Evolutionary conservation across 2,113 vertebrate species (phyloP).

Genomic region (Aplodontia rufa): DNA sequence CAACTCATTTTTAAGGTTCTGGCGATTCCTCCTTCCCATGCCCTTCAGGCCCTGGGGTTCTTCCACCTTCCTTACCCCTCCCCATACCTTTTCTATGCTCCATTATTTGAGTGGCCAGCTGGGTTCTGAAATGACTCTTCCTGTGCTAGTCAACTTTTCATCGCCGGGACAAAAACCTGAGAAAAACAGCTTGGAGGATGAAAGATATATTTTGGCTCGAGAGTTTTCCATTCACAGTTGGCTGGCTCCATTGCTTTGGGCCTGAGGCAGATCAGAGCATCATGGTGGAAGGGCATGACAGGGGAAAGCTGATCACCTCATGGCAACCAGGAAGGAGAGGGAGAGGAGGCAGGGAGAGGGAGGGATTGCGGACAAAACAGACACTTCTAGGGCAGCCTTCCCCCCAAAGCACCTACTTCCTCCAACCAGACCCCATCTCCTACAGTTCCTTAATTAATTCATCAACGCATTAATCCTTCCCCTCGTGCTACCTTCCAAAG

Average conservation of each 20-base stretch:
- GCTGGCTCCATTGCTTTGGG: neutral
- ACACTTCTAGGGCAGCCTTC: neutral
- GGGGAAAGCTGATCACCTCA: neutral
- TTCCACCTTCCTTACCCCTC: neutral
- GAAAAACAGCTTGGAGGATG: neutral
- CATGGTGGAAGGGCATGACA: neutral
- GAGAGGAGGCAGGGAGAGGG: neutral
- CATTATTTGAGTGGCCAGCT: neutral
- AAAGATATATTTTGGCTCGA: neutral
- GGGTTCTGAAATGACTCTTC: neutral
- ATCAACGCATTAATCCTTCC: neutral
- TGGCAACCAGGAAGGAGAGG: neutral
- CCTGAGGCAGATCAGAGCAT: neutral
- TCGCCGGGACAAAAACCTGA: neutral
- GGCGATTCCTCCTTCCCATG: neutral
- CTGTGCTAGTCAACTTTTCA: neutral
- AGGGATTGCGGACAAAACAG: no score
- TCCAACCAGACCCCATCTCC: neutral
- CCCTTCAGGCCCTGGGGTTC: neutral
- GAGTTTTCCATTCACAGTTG: neutral
- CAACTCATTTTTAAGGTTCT: neutral
- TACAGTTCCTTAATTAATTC: neutral
- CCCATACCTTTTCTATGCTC: neutral
- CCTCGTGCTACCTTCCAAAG: neutral
- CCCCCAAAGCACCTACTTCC: neutral